A percentile compares a stretch with the other conserved stretches of the same genome.
Evolutionary conservation across 2,113 vertebrate genomes (phyloP).

Genomic region (Cardinalis cardinalis): DNA sequence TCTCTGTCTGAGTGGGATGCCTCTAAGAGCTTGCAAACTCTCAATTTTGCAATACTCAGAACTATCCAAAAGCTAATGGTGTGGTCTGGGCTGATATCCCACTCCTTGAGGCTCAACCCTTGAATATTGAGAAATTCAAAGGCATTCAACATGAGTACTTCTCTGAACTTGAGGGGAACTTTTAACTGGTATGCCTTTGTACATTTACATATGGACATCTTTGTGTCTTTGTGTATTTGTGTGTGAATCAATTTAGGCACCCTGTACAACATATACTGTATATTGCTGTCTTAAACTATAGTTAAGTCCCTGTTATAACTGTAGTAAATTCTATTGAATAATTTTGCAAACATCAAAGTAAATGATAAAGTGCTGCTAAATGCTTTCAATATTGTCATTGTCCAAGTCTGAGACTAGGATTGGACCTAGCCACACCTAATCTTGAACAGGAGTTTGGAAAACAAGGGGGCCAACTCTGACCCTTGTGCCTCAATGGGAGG

Average conservation of each 20-base stretch:
- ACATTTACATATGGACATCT: neutral
- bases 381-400: neutral
- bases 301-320: neutral
- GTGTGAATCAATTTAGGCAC: neutral
- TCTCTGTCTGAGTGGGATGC: neutral
- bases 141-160: neutral
- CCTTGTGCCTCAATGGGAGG: neutral
- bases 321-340: neutral
- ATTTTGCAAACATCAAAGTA: neutral
- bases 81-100: neutral
- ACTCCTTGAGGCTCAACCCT: neutral
- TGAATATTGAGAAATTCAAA: neutral
- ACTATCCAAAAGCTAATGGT: neutral
- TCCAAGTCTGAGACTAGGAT: neutral
- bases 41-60: neutral
- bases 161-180: neutral
- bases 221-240: neutral
- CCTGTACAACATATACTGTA: neutral
- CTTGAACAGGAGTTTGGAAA: neutral
- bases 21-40: neutral
- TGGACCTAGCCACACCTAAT: neutral
- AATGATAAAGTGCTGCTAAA: neutral
- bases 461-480: neutral
- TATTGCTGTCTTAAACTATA: neutral
- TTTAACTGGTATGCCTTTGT: neutral